Conservation (phyloP, 2,888 invertebrate species). For the Anorthoa munda region DNA sequence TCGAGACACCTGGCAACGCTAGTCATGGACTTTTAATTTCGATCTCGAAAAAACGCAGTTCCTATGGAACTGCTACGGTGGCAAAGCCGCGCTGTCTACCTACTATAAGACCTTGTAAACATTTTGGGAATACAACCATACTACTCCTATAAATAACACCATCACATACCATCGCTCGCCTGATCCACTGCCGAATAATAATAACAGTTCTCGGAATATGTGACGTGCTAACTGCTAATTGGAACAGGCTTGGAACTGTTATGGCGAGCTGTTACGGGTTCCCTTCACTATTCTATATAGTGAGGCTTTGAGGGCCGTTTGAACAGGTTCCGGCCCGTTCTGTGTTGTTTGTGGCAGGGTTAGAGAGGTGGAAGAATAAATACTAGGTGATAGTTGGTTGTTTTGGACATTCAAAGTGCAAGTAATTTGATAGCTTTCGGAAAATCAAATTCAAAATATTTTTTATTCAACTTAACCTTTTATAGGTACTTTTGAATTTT, state of each 20-base stretch:
- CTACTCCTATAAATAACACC: neutral
- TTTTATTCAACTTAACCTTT: no score
- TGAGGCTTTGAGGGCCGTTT: constrained; percentile 29
- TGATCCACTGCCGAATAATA: constrained; percentile 37
- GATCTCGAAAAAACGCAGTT: no score
- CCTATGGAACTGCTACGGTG: no score
- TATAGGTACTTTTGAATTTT: no score
- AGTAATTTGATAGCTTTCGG: no score
- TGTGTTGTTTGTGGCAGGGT: constrained; percentile 28
- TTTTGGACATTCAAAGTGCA: no score
- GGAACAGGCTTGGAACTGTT: constrained; percentile 62
- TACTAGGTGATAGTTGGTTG: neutral
- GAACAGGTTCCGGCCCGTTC: constrained; percentile 20
- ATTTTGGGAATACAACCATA: constrained; percentile 7
- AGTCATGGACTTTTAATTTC: no score
- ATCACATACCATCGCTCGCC: constrained; percentile 12
- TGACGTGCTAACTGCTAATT: constrained; percentile 70
- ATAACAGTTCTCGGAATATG: constrained; percentile 53
- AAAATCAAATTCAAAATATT: no score
- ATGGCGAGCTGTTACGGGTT: constrained; percentile 49
- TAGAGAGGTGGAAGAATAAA: constrained; percentile 6
- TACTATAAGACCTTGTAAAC: neutral
- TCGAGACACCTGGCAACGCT: no score
- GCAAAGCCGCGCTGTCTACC: no score
- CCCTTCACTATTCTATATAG: constrained; percentile 33